Evolutionary conservation across 2,797 vertebrate species (phyloP), one percentile per base, ranked within the genome.

Genomic region (Muscicapa comitata): DNA sequence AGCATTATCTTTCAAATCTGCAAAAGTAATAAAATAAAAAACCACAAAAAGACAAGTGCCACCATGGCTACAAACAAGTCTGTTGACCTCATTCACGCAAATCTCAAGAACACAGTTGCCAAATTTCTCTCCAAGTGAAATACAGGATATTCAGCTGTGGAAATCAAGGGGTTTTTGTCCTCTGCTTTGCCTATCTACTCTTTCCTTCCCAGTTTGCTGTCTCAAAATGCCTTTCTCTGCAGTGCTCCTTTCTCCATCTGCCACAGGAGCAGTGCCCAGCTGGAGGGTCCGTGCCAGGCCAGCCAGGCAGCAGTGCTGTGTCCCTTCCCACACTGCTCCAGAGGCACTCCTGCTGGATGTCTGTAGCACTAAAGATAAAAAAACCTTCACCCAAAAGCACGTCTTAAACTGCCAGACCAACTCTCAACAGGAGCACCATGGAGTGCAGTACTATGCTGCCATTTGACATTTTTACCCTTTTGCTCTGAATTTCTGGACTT

Each of bases 381-480:
- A 10, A 1, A 2, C 1, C 5, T 6, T 3, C 7, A 5, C 7
- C 15, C 37, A 28, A 61, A 81, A 14, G 4, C 7, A 58, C 21
- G 26, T 50, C 58, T 40, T n/a, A 21, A 58, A 55, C 26, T 23
- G 24, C 26, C 67, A 33, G 37, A 21, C 21, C 51, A 66, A 1
- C 29, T 53, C 18, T 14, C 20, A 24, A 2, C 1, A 9, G 13
- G 6, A 57, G 14, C 20, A n/a, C 17, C 1, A 0, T 0, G 7
- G 17, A 45, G 10, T 51, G n/a, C 40, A 43, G 16, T 16, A 24
- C 26, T 17, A 0, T 1, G 12, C 17, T 31, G 8, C 16, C 18
- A 26, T 38, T 3, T 63, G n/a, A 73, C 8, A 8, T 23, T 72
- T 37, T 26, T 17, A 38, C 26, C 25, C 26, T 33, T 55, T 24